phyloP scores from a whole-genome alignment of 2,113 vertebrate genomes.

The Dolichotis patagonum region DNA sequence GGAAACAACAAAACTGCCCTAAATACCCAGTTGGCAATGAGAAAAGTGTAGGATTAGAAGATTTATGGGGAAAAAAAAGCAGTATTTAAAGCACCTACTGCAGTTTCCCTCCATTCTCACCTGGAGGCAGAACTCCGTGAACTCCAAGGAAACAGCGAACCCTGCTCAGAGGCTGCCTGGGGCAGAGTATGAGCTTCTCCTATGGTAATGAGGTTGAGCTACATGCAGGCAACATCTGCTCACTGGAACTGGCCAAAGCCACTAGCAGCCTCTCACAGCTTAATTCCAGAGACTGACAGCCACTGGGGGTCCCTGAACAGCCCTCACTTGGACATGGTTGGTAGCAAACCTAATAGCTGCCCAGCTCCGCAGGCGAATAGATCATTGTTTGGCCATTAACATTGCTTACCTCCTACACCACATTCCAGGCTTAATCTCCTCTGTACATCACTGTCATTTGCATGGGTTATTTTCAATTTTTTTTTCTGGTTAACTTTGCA shows the following conservation, averaged over 20 bases:
- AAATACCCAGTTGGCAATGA: background rate
- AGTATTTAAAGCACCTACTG: background rate
- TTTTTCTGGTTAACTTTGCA: constrained; percentile 63
- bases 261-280: constrained; percentile 27
- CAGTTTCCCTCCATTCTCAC: background rate
- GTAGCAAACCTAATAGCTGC: constrained; percentile 38
- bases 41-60: background rate
- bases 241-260: constrained; percentile 64
- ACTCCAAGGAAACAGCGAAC: background rate
- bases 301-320: constrained; percentile 57
- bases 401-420: background rate
- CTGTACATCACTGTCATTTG: background rate
- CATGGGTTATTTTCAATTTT: constrained; percentile 52
- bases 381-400: constrained; percentile 53
- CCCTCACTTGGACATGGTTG: constrained; percentile 60
- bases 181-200: background rate
- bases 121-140: background rate
- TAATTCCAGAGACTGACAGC: constrained; percentile 43
- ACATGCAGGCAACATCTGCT: constrained; percentile 67
- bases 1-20: background rate
- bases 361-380: constrained; percentile 49
- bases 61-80: background rate
- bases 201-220: constrained; percentile 50
- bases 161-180: constrained; percentile 19
- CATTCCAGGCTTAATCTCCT: background rate